phyloP scores from a whole-genome alignment of 2,888 invertebrate genomes.

The Didymodactylos carnosus region DNA sequence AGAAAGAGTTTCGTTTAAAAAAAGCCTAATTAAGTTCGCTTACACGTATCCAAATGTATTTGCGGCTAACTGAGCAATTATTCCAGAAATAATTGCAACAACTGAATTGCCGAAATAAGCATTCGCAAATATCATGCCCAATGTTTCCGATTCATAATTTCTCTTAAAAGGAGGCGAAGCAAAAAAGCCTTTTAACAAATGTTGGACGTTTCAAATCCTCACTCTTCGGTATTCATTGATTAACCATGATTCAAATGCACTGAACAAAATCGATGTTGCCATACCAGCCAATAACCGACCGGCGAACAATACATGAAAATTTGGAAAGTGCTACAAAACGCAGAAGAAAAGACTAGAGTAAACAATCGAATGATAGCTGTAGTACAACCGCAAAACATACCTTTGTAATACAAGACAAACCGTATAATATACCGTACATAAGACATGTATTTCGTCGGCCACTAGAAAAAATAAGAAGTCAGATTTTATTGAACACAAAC shows the following conservation, averaged over 20 bases:
- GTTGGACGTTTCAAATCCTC: background rate
- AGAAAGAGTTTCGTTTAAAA: no score
- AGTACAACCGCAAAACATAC: no score
- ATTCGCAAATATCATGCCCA: slow-evolving; percentile 36
- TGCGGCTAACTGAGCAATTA: slow-evolving; percentile 36
- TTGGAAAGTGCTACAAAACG: slow-evolving; percentile 33
- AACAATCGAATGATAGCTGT: no score
- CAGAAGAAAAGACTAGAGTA: no score
- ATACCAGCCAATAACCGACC: slow-evolving; percentile 37
- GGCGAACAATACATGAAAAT: slow-evolving; percentile 36
- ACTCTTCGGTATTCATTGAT: slow-evolving; percentile 38
- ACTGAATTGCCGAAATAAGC: slow-evolving; percentile 37
- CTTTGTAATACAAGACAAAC: slow-evolving; percentile 37
- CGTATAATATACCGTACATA: slow-evolving; percentile 38
- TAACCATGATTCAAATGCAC: slow-evolving; percentile 40
- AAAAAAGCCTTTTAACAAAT: no score
- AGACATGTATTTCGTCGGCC: slow-evolving; percentile 37
- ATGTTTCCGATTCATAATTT: slow-evolving; percentile 31
- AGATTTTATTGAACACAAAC: background rate
- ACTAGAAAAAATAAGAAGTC: slow-evolving; percentile 24
- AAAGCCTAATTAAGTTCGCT: no score
- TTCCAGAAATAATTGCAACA: slow-evolving; percentile 37
- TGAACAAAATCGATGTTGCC: slow-evolving; percentile 39
- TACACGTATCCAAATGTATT: slow-evolving; percentile 38
- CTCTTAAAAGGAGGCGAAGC: slow-evolving; percentile 20